Percentiles rank a stretch among this genome's conserved stretches.
Evolutionary conservation across 1,140 invertebrate genomes (phyloP).

Genomic region (Drosophila tsacasi): DNA sequence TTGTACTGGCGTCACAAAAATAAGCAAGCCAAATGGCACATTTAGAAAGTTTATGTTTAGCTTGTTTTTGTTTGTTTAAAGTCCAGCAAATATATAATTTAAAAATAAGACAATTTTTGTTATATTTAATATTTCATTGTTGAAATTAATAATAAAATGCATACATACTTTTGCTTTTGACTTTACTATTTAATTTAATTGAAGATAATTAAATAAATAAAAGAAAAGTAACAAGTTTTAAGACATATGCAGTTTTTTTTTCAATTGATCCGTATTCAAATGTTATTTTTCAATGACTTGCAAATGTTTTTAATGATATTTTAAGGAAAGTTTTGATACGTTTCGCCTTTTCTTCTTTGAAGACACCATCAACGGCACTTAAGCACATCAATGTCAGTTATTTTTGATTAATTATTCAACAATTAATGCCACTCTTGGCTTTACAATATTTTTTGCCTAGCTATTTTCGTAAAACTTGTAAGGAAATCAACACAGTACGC

Average conservation of each 20-base stretch:
- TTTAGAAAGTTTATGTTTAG: constrained; percentile 3
- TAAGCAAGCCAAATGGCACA: constrained; percentile 21
- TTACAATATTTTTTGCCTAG: not conserved
- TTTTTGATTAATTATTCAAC: not conserved
- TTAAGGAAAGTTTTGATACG: not conserved
- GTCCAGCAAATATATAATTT: not conserved
- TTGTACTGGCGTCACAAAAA: constrained; percentile 7
- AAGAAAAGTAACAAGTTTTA: not conserved
- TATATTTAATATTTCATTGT: not conserved
- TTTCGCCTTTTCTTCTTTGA: not conserved
- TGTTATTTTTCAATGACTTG: too few species aligned
- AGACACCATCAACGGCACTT: not conserved
- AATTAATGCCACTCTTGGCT: not conserved
- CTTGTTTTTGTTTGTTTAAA: not conserved
- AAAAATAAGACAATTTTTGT: not conserved
- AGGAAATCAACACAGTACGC: not conserved
- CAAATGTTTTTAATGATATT: not conserved
- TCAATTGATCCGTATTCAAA: not conserved
- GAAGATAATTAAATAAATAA: not conserved
- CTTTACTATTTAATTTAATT: too few species aligned
- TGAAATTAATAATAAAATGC: not conserved
- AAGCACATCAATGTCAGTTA: not conserved
- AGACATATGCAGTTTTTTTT: not conserved
- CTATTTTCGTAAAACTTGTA: not conserved
- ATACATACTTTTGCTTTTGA: not conserved